Conservation (phyloP, 2,888 invertebrate species). For the Acholoe squamosa region DNA sequence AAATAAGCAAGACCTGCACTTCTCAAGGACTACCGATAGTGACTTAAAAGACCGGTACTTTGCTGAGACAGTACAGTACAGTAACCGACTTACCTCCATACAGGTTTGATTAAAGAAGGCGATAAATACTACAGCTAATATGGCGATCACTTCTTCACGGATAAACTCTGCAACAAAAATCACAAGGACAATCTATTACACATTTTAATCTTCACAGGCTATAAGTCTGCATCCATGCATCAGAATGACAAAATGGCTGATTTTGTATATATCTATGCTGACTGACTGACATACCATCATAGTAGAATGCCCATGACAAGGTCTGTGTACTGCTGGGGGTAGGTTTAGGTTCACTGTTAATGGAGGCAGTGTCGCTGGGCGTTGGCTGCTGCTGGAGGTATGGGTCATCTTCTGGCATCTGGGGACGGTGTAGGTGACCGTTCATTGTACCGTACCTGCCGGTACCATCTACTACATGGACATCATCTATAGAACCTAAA, state of each 20-base stretch:
- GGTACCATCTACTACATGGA: neutral
- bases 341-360: neutral
- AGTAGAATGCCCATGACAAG: conserved; percentile 57
- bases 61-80: too few species aligned
- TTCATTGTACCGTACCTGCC: neutral
- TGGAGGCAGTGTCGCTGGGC: too few species aligned
- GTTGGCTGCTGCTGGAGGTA: neutral
- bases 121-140: conserved; percentile 83
- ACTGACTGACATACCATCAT: conserved; percentile 43
- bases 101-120: conserved; percentile 83
- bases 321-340: neutral
- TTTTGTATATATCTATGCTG: neutral
- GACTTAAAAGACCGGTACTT: too few species aligned
- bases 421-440: neutral
- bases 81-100: conserved; percentile 82
- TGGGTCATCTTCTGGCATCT: neutral
- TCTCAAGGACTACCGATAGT: too few species aligned
- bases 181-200: too few species aligned
- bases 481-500: neutral
- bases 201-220: too few species aligned
- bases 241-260: too few species aligned
- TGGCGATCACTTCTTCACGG: conserved; percentile 82
- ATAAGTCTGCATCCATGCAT: too few species aligned
- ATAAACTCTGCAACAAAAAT: conserved; percentile 81
- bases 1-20: too few species aligned